Evolutionary conservation across 2,797 vertebrate species (phyloP).

Genomic region (Protonibea diacanthus): DNA sequence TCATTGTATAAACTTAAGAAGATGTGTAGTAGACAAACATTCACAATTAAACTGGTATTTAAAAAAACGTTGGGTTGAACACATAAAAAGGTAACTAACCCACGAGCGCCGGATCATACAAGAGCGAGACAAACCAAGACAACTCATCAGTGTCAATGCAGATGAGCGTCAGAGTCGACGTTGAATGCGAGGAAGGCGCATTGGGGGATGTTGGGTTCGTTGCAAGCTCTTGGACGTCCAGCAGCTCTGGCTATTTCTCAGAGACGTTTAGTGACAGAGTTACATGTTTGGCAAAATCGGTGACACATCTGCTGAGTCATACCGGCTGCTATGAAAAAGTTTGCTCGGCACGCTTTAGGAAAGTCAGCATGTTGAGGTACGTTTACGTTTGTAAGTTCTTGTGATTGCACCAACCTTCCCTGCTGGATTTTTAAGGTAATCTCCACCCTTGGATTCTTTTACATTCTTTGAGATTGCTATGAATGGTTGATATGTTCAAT

Average conservation of each 20-base stretch:
- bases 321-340: not conserved
- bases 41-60: slow-evolving; percentile 75
- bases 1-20: slow-evolving; percentile 74
- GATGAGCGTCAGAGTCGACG: not conserved
- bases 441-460: not conserved
- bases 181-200: not conserved
- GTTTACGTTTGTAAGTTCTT: not conserved
- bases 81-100: slow-evolving; percentile 40
- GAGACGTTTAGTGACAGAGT: slow-evolving; percentile 52
- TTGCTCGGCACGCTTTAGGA: not conserved
- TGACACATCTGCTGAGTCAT: not conserved
- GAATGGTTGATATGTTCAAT: too few relatives aligned
- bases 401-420: not conserved
- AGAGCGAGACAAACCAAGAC: slow-evolving; percentile 50
- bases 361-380: not conserved
- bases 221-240: slow-evolving; percentile 41
- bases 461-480: not conserved
- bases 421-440: not conserved
- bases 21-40: slow-evolving; percentile 74
- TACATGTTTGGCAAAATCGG: not conserved
- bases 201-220: slow-evolving; percentile 14
- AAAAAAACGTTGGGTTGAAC: slow-evolving; percentile 47
- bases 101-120: slow-evolving; percentile 10
- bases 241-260: slow-evolving; percentile 28
- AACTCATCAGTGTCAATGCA: not conserved